Conservation (phyloP, 2,113 vertebrate species). For the Hymenochirus boettgeri region DNA sequence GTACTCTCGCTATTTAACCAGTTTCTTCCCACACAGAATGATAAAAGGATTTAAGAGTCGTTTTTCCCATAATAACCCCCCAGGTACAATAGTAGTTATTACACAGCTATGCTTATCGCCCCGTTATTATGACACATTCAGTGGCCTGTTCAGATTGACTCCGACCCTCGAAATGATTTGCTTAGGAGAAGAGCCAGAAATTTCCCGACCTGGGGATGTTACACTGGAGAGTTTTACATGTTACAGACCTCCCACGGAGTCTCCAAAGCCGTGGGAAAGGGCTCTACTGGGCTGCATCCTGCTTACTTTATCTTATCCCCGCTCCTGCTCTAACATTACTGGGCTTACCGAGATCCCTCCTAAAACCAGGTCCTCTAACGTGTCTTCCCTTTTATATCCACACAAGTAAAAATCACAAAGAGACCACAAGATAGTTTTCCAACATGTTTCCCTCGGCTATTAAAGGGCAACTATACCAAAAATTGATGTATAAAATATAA, state of each 20-base stretch:
- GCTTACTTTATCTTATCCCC: constrained; percentile 23
- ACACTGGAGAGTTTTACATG: constrained; percentile 15
- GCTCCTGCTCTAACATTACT: background rate
- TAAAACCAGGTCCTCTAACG: too few relatives aligned
- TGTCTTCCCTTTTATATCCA: too few relatives aligned
- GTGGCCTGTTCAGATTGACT: background rate
- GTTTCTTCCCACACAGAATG: too few relatives aligned
- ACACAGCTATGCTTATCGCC: background rate
- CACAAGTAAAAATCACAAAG: too few relatives aligned
- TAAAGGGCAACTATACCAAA: too few relatives aligned
- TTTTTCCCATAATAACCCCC: too few relatives aligned
- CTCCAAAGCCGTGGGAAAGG: constrained; percentile 52
- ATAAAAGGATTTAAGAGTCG: too few relatives aligned
- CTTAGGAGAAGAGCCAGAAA: background rate
- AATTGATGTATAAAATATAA: too few relatives aligned
- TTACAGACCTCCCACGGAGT: constrained; percentile 38
- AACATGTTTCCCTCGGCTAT: too few relatives aligned
- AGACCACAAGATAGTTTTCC: too few relatives aligned
- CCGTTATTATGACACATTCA: background rate
- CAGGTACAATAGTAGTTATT: constrained; percentile 1
- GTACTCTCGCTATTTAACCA: too few relatives aligned
- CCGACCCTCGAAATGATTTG: background rate
- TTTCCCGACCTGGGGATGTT: constrained; percentile 20
- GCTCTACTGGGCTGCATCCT: constrained; percentile 51
- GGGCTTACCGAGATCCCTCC: too few relatives aligned